Evolutionary conservation across 2,888 invertebrate genomes (phyloP).

Genomic region (Apodemia hepburni): DNA sequence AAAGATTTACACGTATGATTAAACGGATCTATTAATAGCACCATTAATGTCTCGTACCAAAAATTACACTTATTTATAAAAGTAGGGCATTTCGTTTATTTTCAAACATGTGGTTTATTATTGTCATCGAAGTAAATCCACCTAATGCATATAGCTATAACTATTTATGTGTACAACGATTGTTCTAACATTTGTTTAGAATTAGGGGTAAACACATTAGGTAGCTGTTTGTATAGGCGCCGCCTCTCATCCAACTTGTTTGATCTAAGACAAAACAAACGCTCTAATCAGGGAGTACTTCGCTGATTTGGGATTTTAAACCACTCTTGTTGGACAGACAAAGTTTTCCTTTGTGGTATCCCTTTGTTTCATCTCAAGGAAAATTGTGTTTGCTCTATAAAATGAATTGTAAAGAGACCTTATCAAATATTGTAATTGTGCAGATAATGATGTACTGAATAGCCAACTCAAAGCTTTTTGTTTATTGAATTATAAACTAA

Average conservation of each 20-base stretch:
- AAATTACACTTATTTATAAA: not conserved
- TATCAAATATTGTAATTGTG: conserved; percentile 12
- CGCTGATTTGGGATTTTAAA: conserved; percentile 25
- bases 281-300: conserved; percentile 59
- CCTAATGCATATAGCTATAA: conserved; percentile 20
- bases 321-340: conserved; percentile 32
- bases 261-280: conserved; percentile 57
- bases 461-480: conserved; percentile 12
- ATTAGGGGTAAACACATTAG: conserved; percentile 75
- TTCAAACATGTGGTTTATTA: conserved; percentile 2
- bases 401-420: conserved; percentile 7
- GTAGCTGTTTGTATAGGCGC: conserved; percentile 69
- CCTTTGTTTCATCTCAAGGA: conserved; percentile 23
- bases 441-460: conserved; percentile 6
- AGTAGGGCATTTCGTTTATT: conserved; percentile 10
- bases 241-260: conserved; percentile 58
- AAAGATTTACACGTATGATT: no score
- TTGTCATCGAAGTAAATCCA: conserved; percentile 1
- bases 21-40: no score
- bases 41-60: not conserved
- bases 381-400: conserved; percentile 15
- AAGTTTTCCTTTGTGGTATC: conserved; percentile 28
- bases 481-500: conserved; percentile 14
- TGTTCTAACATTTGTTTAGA: conserved; percentile 67
- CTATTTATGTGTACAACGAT: conserved; percentile 32